phyloP scores from a whole-genome alignment of 2,113 vertebrate genomes.

The Pyrgilauda ruficollis region DNA sequence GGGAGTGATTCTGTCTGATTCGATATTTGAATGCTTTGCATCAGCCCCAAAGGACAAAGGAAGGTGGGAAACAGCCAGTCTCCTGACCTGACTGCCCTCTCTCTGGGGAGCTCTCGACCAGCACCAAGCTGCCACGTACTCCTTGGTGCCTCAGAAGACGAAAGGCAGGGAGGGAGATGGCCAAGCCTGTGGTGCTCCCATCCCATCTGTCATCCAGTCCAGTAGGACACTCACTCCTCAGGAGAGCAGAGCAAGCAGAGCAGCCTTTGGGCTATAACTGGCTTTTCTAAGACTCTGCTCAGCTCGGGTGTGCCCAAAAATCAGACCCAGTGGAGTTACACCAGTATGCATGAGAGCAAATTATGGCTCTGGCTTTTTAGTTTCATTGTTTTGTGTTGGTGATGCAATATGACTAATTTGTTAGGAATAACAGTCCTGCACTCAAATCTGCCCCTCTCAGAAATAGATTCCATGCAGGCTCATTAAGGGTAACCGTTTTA shows the following conservation, averaged over 20 bases:
- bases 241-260: background rate
- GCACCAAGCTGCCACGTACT: background rate
- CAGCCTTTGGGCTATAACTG: background rate
- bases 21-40: background rate
- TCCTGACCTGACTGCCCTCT: background rate
- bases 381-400: background rate
- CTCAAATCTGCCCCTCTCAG: background rate
- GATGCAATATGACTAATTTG: constrained; percentile 28
- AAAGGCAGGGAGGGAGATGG: background rate
- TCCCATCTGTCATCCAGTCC: background rate
- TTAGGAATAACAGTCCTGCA: background rate
- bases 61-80: background rate
- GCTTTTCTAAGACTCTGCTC: background rate
- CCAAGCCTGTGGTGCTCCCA: background rate
- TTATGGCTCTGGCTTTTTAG: background rate
- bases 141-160: background rate
- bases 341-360: background rate
- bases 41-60: background rate
- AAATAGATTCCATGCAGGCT: background rate
- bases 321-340: background rate
- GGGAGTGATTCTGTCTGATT: background rate
- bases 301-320: background rate
- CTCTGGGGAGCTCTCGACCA: background rate
- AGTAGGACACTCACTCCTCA: background rate
- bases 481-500: background rate